phyloP scores from a whole-genome alignment of 1,140 invertebrate genomes.

The Lysiphlebus fabarum region DNA sequence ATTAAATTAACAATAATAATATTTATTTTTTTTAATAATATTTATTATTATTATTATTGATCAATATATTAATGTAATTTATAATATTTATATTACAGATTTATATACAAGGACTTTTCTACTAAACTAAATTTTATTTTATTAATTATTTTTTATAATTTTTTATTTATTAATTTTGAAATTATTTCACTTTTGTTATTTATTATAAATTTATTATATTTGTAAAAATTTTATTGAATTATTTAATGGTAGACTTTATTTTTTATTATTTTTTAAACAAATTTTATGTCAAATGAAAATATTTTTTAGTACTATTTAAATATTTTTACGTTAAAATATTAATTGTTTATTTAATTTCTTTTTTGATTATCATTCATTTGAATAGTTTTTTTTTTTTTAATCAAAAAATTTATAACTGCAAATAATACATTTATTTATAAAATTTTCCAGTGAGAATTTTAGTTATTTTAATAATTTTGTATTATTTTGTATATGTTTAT shows the following conservation, averaged over 20 bases:
- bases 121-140: constrained; percentile 32
- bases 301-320: too few relatives aligned
- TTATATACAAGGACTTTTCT: constrained; percentile 47
- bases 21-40: constrained; percentile 44
- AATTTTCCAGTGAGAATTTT: constrained; percentile 1
- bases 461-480: constrained; percentile 24
- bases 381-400: too few relatives aligned
- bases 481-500: constrained; percentile 23
- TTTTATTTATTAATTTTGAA: constrained; percentile 28
- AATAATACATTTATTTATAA: background rate
- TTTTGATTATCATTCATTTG: too few relatives aligned
- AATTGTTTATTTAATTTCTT: too few relatives aligned
- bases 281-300: too few relatives aligned
- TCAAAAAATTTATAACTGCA: too few relatives aligned
- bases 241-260: background rate
- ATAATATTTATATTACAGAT: constrained; percentile 48
- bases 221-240: too few relatives aligned
- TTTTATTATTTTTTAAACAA: constrained; percentile 25
- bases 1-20: constrained; percentile 43
- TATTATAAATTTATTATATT: too few relatives aligned
- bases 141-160: constrained; percentile 2
- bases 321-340: too few relatives aligned
- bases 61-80: too few relatives aligned
- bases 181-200: constrained; percentile 20
- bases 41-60: too few relatives aligned